A percentile compares a stretch with the other conserved stretches of the same genome.
Conservation (phyloP, 2,797 vertebrate species). For the Peromyscus nudipes region DNA sequence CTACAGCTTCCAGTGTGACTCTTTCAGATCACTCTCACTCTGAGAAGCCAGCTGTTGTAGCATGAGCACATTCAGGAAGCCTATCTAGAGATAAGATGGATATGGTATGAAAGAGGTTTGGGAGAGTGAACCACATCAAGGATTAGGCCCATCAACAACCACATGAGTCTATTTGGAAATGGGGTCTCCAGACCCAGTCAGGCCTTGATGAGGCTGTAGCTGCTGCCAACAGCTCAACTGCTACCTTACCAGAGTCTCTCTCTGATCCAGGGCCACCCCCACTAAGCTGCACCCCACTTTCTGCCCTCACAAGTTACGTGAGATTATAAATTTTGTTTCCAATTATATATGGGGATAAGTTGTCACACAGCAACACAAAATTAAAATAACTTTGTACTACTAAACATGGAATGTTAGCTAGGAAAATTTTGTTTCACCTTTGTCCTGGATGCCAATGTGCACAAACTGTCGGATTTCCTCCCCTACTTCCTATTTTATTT, state of each 20-base stretch:
- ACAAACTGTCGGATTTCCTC: not conserved
- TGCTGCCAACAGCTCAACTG: not conserved
- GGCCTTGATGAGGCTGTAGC: not conserved
- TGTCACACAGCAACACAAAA: constrained; percentile 57
- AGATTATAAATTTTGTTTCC: constrained; percentile 55
- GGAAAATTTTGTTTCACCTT: constrained; percentile 22
- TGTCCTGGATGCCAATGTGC: not conserved
- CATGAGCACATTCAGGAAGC: not conserved
- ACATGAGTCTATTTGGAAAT: not conserved
- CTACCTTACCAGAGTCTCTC: not conserved
- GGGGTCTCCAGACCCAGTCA: not conserved
- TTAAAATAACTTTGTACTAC: constrained; percentile 46
- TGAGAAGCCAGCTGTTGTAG: not conserved
- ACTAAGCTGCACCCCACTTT: not conserved
- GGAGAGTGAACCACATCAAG: not conserved
- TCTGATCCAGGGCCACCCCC: not conserved
- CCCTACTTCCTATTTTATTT: not conserved
- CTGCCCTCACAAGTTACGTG: not conserved
- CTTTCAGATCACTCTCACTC: not conserved
- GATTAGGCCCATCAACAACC: not conserved
- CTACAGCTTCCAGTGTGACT: not conserved
- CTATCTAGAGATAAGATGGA: not conserved
- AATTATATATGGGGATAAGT: constrained; percentile 23
- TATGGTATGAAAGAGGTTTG: not conserved
- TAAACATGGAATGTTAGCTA: constrained; percentile 38